These are phyloP conservation scores for Lucilia sericata DNA, from an alignment of 1,140 invertebrate species.

Conservation along the genomic window DNA sequence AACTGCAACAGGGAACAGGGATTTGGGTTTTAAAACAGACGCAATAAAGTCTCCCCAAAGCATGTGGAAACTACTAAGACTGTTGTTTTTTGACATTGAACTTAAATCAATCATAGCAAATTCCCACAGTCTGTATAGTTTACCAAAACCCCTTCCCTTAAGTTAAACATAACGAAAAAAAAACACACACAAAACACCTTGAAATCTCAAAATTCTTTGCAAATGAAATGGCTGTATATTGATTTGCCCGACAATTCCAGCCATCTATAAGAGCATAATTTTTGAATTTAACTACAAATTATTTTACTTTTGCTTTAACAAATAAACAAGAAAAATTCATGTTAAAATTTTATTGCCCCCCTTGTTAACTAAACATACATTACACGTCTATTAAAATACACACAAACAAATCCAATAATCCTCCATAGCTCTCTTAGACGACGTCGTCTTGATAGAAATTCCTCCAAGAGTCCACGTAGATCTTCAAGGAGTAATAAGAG, in stretches of 20 bases:
- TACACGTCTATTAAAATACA: slow-evolving; percentile 28
- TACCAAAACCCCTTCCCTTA: neutral
- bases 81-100: neutral
- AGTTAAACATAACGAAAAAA: too few species aligned
- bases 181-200: neutral
- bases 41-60: neutral
- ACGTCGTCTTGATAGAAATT: slow-evolving; percentile 61
- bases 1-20: neutral
- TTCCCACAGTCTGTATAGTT: neutral
- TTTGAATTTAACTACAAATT: slow-evolving; percentile 12
- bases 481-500: slow-evolving; percentile 43
- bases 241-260: neutral
- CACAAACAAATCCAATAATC: slow-evolving; percentile 42
- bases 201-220: neutral
- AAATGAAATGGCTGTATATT: neutral
- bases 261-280: neutral
- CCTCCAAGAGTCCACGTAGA: slow-evolving; percentile 53
- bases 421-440: slow-evolving; percentile 62
- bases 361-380: neutral
- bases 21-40: neutral
- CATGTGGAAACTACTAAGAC: neutral
- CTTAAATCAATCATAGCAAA: neutral
- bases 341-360: slow-evolving; percentile 18
- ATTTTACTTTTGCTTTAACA: neutral
- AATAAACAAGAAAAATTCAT: neutral